phyloP scores from a whole-genome alignment of 2,888 invertebrate genomes.

The Scelioninae gen. 1 region DNA sequence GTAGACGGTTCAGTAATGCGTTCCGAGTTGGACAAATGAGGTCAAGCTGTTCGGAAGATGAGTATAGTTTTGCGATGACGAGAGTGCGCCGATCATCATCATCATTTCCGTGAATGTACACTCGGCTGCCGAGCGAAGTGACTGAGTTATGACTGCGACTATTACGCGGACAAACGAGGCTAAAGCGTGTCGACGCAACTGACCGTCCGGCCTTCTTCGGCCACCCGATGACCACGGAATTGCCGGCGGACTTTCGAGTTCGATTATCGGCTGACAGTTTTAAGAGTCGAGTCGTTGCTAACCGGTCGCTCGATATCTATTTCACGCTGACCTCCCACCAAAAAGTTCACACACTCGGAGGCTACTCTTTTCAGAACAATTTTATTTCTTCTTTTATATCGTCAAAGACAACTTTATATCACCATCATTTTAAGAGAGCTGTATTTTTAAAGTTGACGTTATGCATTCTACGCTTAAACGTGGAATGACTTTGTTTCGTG shows the following conservation, averaged over 20 bases:
- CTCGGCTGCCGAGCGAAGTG: too few relatives aligned
- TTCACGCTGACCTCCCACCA: constrained; percentile 58
- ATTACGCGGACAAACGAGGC: too few relatives aligned
- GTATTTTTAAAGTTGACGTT: constrained; percentile 32
- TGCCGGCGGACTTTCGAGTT: constrained; percentile 61
- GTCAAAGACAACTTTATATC: constrained; percentile 41
- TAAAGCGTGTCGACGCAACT: too few relatives aligned
- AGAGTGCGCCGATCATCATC: constrained; percentile 59
- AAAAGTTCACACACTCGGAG: constrained; percentile 54
- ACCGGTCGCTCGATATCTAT: constrained; percentile 56
- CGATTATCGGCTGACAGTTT: constrained; percentile 74
- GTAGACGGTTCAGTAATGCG: constrained; percentile 12
- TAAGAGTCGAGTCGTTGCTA: constrained; percentile 68
- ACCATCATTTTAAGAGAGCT: constrained; percentile 20
- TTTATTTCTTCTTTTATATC: constrained; percentile 30
- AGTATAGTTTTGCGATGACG: constrained; percentile 33
- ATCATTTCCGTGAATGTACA: too few relatives aligned
- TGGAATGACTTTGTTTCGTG: constrained; percentile 15
- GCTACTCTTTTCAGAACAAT: constrained; percentile 37
- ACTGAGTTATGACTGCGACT: too few relatives aligned
- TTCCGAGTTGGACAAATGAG: constrained; percentile 31
- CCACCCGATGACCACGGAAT: too few relatives aligned
- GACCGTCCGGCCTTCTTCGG: too few relatives aligned
- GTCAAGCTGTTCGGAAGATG: constrained; percentile 31
- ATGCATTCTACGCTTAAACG: background rate